Conservation (phyloP, 2,797 vertebrate species). For the Thripadectes ignobilis region DNA sequence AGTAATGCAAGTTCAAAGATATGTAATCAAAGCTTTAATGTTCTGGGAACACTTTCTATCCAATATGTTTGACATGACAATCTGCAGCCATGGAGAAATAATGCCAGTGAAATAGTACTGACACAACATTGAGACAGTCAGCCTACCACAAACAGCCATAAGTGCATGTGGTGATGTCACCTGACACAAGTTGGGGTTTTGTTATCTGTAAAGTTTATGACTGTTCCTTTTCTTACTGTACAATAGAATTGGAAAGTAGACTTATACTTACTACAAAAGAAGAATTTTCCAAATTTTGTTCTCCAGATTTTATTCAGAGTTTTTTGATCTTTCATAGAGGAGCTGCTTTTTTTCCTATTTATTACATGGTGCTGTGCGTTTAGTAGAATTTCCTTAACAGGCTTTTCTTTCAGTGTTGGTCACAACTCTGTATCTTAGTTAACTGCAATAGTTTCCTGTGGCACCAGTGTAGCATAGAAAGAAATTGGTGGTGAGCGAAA, state of each 20-base stretch:
- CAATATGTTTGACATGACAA: background rate
- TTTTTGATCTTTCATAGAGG: background rate
- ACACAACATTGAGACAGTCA: background rate
- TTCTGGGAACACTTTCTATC: background rate
- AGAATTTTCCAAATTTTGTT: background rate
- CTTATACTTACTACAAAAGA: background rate
- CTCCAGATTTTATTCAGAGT: background rate
- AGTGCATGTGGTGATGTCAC: background rate
- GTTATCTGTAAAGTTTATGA: background rate
- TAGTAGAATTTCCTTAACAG: background rate
- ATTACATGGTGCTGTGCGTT: background rate
- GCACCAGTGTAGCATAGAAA: background rate
- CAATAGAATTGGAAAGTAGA: background rate
- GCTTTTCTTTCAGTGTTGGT: background rate
- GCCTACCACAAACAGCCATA: background rate
- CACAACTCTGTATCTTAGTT: background rate
- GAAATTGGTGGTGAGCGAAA: background rate
- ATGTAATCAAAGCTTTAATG: background rate
- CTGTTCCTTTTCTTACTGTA: background rate
- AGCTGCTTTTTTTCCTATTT: background rate
- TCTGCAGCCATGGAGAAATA: background rate
- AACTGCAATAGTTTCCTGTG: background rate
- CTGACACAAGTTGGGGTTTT: background rate
- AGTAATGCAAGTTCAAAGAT: slow-evolving; percentile 3
- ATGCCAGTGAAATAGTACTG: background rate